Base-by-base conservation (phyloP, 2,888 invertebrate genomes). In the Tridacna crocea region DNA sequence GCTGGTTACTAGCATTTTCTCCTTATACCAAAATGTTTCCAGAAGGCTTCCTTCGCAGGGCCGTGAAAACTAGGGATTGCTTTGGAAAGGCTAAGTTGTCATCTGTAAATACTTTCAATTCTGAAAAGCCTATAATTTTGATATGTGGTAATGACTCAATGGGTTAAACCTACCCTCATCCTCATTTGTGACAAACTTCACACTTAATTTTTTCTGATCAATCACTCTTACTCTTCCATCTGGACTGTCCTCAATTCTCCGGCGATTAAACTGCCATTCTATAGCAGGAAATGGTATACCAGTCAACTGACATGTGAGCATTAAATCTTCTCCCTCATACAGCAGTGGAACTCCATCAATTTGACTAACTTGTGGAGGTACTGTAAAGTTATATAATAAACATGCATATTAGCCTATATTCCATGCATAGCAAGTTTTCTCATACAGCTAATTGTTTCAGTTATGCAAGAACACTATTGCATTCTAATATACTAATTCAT, bases 261-360 rank as follows among this genome's bases (percentile, higher is more conserved):
- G 65, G 24, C 89, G 89, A 47, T 88, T 79, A 36, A 84, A 86
- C 58, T 77, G 78, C 93, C 93, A 93, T 47, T 85, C 83, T 47
- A 93, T 79, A 46, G 24, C 72, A 6, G 93, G 93, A 13, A 75
- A 47, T 1, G 92, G 92, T 24, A 89, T 87, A 19, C 93, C 93
- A 63, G 84, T 80, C 36, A 90, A 83, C 22, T 72, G 77, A 83
- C 93, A 93, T 12, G 82, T 88, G 36, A 93, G 82, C 17, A 84
- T 83, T 55, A 93, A 82, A 75, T 88, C 83, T 27, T 89, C 85
- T 17, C 89, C 89, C 46, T 88, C 77, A 60, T 89, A 88, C 10
- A 93, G 85, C 12, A 89, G 76, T n/a, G 88, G 87, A 27, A 89
- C 75, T n/a, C 91, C 92, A 6, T 84, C 79, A 22, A 92, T 90